Conservation (phyloP, 2,113 vertebrate genomes). For the Oostethus manadensis region DNA sequence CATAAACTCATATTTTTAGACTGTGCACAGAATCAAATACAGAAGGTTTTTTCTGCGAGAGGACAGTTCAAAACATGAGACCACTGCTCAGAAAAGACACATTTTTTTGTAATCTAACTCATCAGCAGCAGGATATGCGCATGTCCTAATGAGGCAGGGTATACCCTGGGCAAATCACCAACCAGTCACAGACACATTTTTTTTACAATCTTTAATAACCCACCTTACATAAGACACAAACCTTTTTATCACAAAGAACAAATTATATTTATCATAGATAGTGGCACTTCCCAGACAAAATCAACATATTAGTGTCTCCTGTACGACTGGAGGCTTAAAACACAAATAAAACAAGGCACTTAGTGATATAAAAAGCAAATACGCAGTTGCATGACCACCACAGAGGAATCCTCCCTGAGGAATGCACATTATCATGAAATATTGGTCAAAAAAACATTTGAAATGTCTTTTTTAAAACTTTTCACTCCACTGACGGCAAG, state of each 20-base stretch:
- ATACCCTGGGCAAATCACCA: neutral
- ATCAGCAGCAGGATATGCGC: neutral
- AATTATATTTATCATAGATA: no score
- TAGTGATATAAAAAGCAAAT: conserved; percentile 23
- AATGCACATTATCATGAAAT: conserved; percentile 29
- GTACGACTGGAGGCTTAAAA: neutral
- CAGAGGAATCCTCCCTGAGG: conserved; percentile 25
- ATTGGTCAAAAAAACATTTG: no score
- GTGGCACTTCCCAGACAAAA: no score
- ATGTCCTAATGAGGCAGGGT: neutral
- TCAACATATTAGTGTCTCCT: neutral
- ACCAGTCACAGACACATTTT: neutral
- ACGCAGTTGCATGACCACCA: conserved; percentile 10
- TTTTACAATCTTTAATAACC: no score
- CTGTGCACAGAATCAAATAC: neutral
- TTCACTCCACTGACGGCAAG: no score
- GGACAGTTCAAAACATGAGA: neutral
- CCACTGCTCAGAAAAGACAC: no score
- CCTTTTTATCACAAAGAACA: no score
- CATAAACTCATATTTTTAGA: no score
- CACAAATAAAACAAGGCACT: conserved; percentile 6
- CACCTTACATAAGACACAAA: no score
- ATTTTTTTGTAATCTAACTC: neutral
- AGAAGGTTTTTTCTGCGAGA: neutral
- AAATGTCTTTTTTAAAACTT: no score